A percentile compares a stretch with the other conserved stretches of the same genome.
These are phyloP conservation scores for Aleiodes alternator DNA, from an alignment of 2,888 invertebrate species.

Conservation along the genomic window DNA sequence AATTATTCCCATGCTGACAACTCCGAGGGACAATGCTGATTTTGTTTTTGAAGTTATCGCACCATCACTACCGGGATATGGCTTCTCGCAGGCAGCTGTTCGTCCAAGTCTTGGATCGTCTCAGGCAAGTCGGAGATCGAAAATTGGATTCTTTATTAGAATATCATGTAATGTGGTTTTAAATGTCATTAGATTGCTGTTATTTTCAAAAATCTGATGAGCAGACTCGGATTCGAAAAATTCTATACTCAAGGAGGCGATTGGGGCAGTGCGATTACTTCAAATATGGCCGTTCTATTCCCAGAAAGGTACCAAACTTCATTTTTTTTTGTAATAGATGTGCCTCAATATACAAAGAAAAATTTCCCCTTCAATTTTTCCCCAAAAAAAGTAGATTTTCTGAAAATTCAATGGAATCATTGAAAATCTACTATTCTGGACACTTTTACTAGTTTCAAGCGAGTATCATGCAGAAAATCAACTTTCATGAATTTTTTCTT, in stretches of 20 bases:
- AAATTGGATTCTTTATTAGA: too few species aligned
- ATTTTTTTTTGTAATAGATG: neutral
- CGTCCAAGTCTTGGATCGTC: slow-evolving; percentile 74
- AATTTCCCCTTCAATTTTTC: too few species aligned
- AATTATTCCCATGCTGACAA: slow-evolving; percentile 81
- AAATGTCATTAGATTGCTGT: slow-evolving; percentile 68
- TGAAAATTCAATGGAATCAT: too few species aligned
- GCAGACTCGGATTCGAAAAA: slow-evolving; percentile 76
- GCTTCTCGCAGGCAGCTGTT: slow-evolving; percentile 80
- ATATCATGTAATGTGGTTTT: too few species aligned
- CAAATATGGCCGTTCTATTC: slow-evolving; percentile 75
- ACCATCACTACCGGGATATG: slow-evolving; percentile 84
- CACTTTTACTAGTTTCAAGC: too few species aligned
- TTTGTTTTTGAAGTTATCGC: slow-evolving; percentile 83
- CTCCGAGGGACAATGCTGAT: slow-evolving; percentile 75
- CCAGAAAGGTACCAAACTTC: slow-evolving; percentile 71
- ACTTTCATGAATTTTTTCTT: too few species aligned
- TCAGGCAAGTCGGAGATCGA: slow-evolving; percentile 57
- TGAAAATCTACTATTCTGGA: too few species aligned
- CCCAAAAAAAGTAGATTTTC: too few species aligned
- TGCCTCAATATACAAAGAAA: too few species aligned
- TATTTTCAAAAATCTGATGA: slow-evolving; percentile 78
- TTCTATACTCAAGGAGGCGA: slow-evolving; percentile 81
- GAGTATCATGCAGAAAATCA: too few species aligned
- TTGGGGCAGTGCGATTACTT: slow-evolving; percentile 78